Conservation (phyloP, 2,113 vertebrate genomes). For the Eptesicus fuscus region DNA sequence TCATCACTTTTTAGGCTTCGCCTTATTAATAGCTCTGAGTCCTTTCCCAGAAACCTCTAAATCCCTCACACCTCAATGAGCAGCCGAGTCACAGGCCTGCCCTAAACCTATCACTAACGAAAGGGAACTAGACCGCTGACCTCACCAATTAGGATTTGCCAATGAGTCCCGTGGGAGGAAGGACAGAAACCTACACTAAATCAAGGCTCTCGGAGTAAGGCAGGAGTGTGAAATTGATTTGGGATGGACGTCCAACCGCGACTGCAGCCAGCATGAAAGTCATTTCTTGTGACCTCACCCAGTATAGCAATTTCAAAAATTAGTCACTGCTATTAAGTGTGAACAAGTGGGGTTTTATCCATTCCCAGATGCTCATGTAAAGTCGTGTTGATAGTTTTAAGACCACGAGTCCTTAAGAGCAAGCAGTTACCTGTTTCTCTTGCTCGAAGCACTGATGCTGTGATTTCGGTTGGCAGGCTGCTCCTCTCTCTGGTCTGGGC, state of each 20-base stretch:
- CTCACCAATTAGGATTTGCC: neutral
- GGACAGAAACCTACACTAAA: neutral
- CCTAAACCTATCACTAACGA: neutral
- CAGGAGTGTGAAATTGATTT: neutral
- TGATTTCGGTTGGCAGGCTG: accelerated
- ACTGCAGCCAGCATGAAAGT: neutral
- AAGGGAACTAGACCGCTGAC: neutral
- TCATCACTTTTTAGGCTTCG: neutral
- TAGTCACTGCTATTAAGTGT: neutral
- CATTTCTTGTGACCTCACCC: neutral
- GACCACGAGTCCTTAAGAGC: neutral
- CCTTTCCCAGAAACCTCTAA: neutral
- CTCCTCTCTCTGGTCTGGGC: neutral
- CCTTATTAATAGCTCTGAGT: neutral
- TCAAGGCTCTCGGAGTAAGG: neutral
- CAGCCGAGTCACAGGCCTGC: neutral
- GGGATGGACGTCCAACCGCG: accelerated
- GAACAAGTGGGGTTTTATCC: neutral
- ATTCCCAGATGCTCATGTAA: neutral
- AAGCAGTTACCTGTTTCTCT: neutral
- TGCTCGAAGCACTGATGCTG: too few species aligned
- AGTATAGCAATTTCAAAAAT: neutral
- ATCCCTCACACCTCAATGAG: neutral
- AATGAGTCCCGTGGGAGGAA: neutral
- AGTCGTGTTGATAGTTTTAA: neutral